Conservation (phyloP, 64 coral and sea anemone species). For the Montipora sp. region DNA sequence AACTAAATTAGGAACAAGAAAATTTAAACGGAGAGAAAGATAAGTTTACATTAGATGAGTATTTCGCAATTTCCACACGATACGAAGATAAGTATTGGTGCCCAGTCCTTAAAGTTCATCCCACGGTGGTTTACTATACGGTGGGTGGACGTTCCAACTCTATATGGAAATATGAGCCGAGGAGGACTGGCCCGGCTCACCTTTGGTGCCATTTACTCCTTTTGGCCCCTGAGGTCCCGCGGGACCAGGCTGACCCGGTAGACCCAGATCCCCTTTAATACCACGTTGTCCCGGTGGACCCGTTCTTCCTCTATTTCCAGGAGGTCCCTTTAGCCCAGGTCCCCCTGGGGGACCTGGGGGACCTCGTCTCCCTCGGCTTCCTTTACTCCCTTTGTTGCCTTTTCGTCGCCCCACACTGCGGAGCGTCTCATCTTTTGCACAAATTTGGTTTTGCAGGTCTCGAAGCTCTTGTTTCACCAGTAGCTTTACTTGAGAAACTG, state of each 20-base stretch:
- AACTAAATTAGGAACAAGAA: no score
- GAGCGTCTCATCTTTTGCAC: background rate
- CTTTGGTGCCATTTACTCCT: slow-evolving; percentile 29
- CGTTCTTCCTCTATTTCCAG: background rate
- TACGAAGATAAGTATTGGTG: no score
- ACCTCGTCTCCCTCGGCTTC: background rate
- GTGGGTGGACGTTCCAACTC: no score
- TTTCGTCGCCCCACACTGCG: background rate
- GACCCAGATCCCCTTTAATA: background rate
- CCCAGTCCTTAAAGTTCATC: no score
- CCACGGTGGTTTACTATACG: no score
- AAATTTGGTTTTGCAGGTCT: background rate
- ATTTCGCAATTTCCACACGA: no score
- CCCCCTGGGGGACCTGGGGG: slow-evolving; percentile 2
- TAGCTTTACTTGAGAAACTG: background rate
- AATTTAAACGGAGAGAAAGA: no score
- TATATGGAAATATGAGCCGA: background rate
- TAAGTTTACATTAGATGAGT: no score
- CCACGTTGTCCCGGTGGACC: background rate
- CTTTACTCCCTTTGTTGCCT: background rate
- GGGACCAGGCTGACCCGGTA: background rate
- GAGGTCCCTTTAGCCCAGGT: background rate
- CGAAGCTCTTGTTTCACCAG: background rate
- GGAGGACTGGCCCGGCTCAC: slow-evolving; percentile 11
- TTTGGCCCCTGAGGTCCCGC: slow-evolving; percentile 3